These are phyloP conservation scores for Staurois parvus DNA, from an alignment of 2,797 vertebrate genomes.

Conservation along the genomic window DNA sequence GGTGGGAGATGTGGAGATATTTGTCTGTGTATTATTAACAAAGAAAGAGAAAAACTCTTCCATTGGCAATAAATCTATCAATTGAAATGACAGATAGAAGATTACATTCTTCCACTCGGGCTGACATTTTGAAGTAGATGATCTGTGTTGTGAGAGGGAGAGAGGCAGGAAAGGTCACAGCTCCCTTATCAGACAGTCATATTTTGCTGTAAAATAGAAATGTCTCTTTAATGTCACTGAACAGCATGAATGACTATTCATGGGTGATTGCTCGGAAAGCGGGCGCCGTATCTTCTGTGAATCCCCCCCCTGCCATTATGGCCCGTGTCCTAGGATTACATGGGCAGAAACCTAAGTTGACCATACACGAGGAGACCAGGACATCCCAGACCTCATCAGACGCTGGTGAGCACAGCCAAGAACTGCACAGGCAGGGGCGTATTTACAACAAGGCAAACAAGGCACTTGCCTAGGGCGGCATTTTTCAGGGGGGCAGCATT, in stretches of 20 bases:
- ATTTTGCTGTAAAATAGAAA: conserved; percentile 75
- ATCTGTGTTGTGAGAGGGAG: conserved; percentile 70
- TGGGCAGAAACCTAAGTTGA: neutral
- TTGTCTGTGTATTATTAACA: conserved; percentile 53
- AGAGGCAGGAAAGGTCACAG: conserved; percentile 72
- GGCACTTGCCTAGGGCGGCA: too few relatives aligned
- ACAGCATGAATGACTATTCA: conserved; percentile 70
- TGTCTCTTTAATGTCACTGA: conserved; percentile 78
- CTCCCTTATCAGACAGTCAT: conserved; percentile 73
- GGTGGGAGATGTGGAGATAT: conserved; percentile 50
- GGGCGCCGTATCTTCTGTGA: conserved; percentile 64
- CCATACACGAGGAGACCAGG: too few relatives aligned
- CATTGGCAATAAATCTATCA: conserved; percentile 69
- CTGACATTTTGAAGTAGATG: conserved; percentile 75
- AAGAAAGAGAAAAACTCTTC: conserved; percentile 20
- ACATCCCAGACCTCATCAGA: too few relatives aligned
- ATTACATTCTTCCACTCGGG: conserved; percentile 71
- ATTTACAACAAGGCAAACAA: too few relatives aligned
- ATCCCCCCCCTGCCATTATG: conserved; percentile 57
- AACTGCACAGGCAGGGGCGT: too few relatives aligned
- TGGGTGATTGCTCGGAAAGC: conserved; percentile 60
- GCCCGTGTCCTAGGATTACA: conserved; percentile 29
- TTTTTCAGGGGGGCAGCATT: too few relatives aligned
- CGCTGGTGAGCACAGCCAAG: too few relatives aligned
- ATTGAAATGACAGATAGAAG: conserved; percentile 70